These are phyloP conservation scores for Platyrinchus mystaceus DNA, from an alignment of 2,797 vertebrate species.

Conservation along the genomic window DNA sequence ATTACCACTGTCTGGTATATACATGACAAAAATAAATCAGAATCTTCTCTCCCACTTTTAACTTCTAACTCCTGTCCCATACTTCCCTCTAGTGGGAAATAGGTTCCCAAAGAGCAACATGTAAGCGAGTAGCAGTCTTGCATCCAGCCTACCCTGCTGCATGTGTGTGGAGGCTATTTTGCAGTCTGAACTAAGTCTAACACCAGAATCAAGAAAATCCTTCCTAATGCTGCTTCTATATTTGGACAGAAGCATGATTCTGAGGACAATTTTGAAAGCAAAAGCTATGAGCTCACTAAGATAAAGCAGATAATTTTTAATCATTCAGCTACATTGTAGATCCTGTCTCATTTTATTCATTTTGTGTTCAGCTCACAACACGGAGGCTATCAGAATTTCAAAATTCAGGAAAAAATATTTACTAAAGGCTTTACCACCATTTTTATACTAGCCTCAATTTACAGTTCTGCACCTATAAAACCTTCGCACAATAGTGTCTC, in stretches of 20 bases:
- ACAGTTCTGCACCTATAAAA: neutral
- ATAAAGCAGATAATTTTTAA: neutral
- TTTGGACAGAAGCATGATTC: neutral
- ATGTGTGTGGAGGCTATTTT: neutral
- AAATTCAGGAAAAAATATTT: neutral
- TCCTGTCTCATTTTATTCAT: accelerated
- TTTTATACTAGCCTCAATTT: neutral
- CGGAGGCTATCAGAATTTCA: neutral
- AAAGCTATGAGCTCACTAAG: neutral
- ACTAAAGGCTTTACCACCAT: neutral
- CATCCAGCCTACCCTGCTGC: neutral
- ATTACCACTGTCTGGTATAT: neutral
- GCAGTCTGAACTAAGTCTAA: neutral
- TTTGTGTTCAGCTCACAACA: neutral
- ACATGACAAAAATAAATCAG: neutral
- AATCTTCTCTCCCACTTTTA: neutral
- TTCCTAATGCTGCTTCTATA: neutral
- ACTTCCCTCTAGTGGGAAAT: neutral
- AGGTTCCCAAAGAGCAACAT: neutral
- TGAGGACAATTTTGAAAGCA: neutral
- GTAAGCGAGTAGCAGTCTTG: accelerated
- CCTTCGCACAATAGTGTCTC: neutral
- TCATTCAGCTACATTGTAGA: neutral
- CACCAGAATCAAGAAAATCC: neutral
- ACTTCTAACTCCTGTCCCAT: neutral